Base-by-base conservation (phyloP, 2,888 invertebrate genomes). In the Acanthacorydalis orientalis region DNA sequence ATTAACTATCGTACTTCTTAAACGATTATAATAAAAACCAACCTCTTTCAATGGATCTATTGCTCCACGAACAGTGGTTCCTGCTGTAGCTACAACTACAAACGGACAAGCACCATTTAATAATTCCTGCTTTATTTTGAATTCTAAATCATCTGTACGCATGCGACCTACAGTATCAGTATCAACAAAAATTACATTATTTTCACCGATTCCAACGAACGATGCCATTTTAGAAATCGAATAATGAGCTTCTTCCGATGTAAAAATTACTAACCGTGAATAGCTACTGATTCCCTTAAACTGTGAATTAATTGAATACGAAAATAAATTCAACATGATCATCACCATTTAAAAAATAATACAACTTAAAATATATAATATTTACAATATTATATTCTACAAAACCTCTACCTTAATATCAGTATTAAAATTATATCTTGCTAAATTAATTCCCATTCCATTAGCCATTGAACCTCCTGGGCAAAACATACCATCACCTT, bases 211-310 rank as follows among this genome's bases (percentile, higher is more conserved):
- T 1, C 78, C 78, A 44, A 75, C 60, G 41, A 76, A 60, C 1
- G 70, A 65, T 0, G 74, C 72, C 54, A 76, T 73, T 57, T 75
- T 73, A 52, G 68, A 64, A 43, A 75, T 64, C 1, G 78, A 78
- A 57, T 77, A 78, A 56, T 78, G 78, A 35, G 74, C 74, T 59
- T 76, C 74, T 53, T 72, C 70, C 1, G 75, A 76, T 1, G 72
- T 62, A 53, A 74, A 73, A 38, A 75, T 55, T 8, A 69, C 66
- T 50, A 75, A 53, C 23, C 63, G 60, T 34, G 67, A 65, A 12
- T 62, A 51, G 9, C 60, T 61, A 43, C 57, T 58, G 45, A 67
- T 56, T 7, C 73, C 73, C 34, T 57, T 57, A 51, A 58, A 58
- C 67, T 72, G 50, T n/a, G 53, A 38, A 38, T 31, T 43, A 43